Percentiles rank a stretch among this genome's conserved stretches.
These are phyloP conservation scores for Polyommatus icarus DNA, from an alignment of 2,888 invertebrate species.

Conservation along the genomic window DNA sequence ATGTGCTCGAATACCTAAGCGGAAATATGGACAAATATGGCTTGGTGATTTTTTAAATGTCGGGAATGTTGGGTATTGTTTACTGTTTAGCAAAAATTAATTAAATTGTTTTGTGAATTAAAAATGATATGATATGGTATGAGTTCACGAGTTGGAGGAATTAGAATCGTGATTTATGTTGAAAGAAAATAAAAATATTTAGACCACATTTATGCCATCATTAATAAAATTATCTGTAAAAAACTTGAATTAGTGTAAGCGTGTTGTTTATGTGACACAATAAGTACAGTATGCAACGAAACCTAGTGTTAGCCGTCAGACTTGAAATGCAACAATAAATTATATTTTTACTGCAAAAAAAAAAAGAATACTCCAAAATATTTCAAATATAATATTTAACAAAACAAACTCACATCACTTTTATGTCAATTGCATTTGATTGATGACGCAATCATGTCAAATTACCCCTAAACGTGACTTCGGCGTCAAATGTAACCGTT, in stretches of 20 bases:
- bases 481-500: constrained; percentile 66
- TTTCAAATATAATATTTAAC: neutral
- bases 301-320: no score
- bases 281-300: no score
- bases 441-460: constrained; percentile 74
- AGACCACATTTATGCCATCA: no score
- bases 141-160: no score
- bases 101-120: no score
- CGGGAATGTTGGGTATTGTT: neutral
- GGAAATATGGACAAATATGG: constrained; percentile 13
- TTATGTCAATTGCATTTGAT: constrained; percentile 69
- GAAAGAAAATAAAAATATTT: no score
- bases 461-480: constrained; percentile 66
- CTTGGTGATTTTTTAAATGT: neutral
- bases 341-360: neutral
- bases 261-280: no score
- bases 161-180: no score
- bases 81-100: neutral
- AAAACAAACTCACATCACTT: constrained; percentile 29
- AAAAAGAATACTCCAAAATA: constrained; percentile 24
- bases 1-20: constrained; percentile 52
- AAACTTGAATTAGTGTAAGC: no score
- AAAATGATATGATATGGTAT: no score
- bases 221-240: no score
- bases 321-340: neutral